phyloP scores from a whole-genome alignment of 2,797 vertebrate genomes.

The Morus bassanus region DNA sequence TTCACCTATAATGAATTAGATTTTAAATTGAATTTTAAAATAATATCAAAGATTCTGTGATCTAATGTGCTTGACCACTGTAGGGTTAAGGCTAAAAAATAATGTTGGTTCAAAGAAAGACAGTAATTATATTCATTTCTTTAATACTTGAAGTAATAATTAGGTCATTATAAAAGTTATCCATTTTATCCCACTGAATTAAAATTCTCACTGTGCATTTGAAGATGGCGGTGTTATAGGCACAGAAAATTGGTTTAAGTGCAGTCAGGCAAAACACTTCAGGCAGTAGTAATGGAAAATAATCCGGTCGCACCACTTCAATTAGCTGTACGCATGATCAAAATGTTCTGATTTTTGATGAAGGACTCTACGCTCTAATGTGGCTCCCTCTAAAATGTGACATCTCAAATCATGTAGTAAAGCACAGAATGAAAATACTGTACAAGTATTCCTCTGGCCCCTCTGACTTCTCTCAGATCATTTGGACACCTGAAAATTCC shows the following conservation, averaged over 20 bases:
- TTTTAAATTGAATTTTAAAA: neutral
- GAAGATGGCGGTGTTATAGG: neutral
- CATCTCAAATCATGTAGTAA: neutral
- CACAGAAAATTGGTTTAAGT: neutral
- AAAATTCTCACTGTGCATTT: neutral
- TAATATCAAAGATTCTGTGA: neutral
- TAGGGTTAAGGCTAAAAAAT: constrained; percentile 12
- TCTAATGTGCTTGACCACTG: neutral
- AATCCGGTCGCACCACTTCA: neutral
- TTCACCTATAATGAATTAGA: neutral
- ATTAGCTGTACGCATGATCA: neutral
- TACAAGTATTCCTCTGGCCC: neutral
- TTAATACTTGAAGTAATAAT: neutral
- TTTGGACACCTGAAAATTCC: neutral
- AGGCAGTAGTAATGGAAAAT: neutral
- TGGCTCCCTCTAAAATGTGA: neutral
- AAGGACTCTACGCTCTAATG: accelerated
- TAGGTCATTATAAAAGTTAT: neutral
- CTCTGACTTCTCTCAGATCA: neutral
- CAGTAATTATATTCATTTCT: neutral
- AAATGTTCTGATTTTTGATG: neutral
- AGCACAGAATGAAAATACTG: neutral
- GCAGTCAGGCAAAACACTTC: neutral
- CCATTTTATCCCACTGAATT: neutral
- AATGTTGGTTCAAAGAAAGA: neutral